Conservation (phyloP, 2,113 vertebrate genomes). For the Petaurus breviceps region DNA sequence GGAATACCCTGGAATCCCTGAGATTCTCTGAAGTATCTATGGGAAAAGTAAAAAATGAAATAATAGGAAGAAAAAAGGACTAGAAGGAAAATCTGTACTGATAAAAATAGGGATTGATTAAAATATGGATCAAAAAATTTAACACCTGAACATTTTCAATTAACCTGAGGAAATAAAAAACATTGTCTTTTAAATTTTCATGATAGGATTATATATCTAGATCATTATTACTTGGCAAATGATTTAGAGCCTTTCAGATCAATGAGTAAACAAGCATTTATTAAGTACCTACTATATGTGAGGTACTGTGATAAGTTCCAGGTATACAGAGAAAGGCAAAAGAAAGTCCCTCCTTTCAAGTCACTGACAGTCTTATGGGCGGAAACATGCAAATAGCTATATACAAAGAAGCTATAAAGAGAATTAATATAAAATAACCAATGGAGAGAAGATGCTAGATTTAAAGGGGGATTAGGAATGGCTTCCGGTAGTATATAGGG, state of each 20-base stretch:
- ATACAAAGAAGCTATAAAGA: not conserved
- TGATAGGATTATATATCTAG: not conserved
- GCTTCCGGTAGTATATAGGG: not conserved
- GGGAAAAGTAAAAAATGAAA: not conserved
- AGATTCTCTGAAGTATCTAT: not conserved
- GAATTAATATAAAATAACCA: not conserved
- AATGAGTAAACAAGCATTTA: not conserved
- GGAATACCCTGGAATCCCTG: not conserved
- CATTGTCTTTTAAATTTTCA: not conserved
- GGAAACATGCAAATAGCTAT: not conserved
- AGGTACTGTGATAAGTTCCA: not conserved
- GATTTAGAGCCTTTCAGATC: not conserved
- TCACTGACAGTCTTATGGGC: not conserved
- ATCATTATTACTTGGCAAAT: slow-evolving; percentile 19
- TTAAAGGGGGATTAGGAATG: not conserved
- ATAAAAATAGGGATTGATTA: not conserved
- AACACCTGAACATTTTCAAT: slow-evolving; percentile 8
- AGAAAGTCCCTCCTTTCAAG: not conserved
- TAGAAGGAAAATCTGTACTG: not conserved
- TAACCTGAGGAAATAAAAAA: slow-evolving; percentile 2
- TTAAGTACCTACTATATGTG: not conserved
- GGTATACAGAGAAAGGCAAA: not conserved
- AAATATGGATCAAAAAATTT: not conserved
- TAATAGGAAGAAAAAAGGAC: not conserved
- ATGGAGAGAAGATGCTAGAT: not conserved